Conservation (phyloP, 2,113 vertebrate genomes). For the Clupea harengus region DNA sequence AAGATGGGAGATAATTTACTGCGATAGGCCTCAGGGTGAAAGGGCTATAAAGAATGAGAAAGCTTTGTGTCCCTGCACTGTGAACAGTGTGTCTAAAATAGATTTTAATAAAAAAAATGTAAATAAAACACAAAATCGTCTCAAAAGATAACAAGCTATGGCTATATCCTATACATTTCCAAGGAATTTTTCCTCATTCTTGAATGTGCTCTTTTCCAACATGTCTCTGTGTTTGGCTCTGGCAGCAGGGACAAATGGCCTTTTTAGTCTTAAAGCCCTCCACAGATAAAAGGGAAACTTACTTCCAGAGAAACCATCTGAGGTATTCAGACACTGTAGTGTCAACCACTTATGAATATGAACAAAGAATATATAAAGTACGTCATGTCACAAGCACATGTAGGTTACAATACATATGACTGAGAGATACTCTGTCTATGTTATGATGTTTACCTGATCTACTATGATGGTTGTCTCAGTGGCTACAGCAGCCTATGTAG, state of each 20-base stretch:
- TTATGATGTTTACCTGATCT: background rate
- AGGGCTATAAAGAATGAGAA: background rate
- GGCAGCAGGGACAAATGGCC: background rate
- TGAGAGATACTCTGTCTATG: background rate
- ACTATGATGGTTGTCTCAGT: background rate
- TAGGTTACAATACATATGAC: background rate
- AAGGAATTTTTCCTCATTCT: background rate
- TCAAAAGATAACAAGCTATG: background rate
- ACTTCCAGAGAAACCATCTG: background rate
- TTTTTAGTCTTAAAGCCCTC: background rate
- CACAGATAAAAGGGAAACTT: background rate
- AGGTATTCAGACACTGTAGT: too few species aligned
- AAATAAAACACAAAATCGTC: background rate
- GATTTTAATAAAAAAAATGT: too few species aligned
- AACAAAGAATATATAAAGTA: background rate
- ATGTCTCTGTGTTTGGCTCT: background rate
- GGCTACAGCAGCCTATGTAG: too few species aligned
- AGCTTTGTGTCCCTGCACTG: background rate
- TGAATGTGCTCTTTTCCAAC: background rate
- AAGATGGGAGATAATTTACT: background rate
- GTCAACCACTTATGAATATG: too few species aligned
- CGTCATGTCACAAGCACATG: too few species aligned
- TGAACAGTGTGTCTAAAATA: conserved; percentile 23
- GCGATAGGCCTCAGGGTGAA: background rate
- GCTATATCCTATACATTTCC: background rate